Conservation (phyloP, 2,113 vertebrate species). For the Odontesthes bonariensis region DNA sequence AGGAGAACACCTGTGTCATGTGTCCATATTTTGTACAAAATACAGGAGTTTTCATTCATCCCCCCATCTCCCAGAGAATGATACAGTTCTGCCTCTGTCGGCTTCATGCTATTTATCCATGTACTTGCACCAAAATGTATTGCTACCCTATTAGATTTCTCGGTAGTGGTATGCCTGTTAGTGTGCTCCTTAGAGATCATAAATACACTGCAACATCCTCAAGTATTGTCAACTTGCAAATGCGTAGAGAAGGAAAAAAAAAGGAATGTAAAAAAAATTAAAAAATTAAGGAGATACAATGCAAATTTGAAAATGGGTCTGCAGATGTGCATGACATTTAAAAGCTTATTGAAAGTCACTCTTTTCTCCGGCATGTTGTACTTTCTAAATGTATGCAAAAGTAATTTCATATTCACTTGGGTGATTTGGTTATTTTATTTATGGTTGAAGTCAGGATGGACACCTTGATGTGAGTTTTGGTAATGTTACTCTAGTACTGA, state of each 20-base stretch:
- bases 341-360: slow-evolving; percentile 84
- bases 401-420: slow-evolving; percentile 57
- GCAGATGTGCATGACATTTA: slow-evolving; percentile 85
- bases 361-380: slow-evolving; percentile 82
- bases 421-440: slow-evolving; percentile 41
- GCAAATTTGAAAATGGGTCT: slow-evolving; percentile 81
- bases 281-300: slow-evolving; percentile 46
- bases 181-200: slow-evolving; percentile 87
- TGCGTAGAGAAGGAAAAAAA: slow-evolving; percentile 84
- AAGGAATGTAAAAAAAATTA: slow-evolving; percentile 77
- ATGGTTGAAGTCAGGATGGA: slow-evolving; percentile 48
- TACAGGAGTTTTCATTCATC: slow-evolving; percentile 82
- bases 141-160: slow-evolving; percentile 90
- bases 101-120: slow-evolving; percentile 90
- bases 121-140: slow-evolving; percentile 92
- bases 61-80: slow-evolving; percentile 87
- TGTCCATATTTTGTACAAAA: slow-evolving; percentile 88
- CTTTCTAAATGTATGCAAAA: slow-evolving; percentile 72
- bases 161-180: slow-evolving; percentile 91
- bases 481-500: slow-evolving; percentile 42
- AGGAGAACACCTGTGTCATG: slow-evolving; percentile 88
- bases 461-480: slow-evolving; percentile 33
- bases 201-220: slow-evolving; percentile 85
- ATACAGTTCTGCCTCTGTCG: slow-evolving; percentile 89
- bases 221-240: slow-evolving; percentile 99